Evolutionary conservation across 2,797 vertebrate species (phyloP).

Genomic region (Myotis daubentonii): DNA sequence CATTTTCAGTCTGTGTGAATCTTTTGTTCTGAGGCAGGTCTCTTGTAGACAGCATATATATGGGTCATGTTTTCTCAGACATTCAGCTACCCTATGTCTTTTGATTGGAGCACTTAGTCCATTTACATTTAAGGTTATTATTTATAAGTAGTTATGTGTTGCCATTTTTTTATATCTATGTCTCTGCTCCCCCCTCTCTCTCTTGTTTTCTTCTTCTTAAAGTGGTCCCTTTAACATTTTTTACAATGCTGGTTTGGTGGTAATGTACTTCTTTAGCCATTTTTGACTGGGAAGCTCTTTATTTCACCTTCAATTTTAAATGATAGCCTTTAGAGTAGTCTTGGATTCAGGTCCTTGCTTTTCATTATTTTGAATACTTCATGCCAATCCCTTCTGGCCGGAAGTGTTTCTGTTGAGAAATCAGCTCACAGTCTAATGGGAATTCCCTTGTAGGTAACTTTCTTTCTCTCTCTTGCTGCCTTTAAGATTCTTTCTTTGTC

Average conservation of each 20-base stretch:
- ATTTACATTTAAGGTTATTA: neutral
- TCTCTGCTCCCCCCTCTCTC: fast-evolving
- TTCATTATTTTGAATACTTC: too few species aligned
- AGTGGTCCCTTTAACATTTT: neutral
- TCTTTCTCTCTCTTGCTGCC: neutral
- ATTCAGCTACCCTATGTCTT: neutral
- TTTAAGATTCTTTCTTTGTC: neutral
- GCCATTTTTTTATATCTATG: neutral
- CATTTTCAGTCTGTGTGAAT: neutral
- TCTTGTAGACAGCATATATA: neutral
- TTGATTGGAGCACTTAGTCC: neutral
- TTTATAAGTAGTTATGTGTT: neutral
- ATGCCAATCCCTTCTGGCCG: too few species aligned
- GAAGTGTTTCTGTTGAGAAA: too few species aligned
- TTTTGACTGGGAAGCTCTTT: neutral
- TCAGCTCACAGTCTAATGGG: neutral
- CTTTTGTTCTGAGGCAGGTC: neutral
- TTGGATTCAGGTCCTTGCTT: neutral
- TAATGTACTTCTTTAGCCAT: neutral
- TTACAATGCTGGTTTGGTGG: neutral
- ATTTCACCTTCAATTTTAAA: neutral
- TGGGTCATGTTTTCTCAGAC: neutral
- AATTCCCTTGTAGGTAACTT: neutral
- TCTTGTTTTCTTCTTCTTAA: neutral
- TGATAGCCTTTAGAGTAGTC: neutral